These are phyloP conservation scores for Drosophila histrio DNA, from an alignment of 2,888 invertebrate genomes.

Conservation along the genomic window DNA sequence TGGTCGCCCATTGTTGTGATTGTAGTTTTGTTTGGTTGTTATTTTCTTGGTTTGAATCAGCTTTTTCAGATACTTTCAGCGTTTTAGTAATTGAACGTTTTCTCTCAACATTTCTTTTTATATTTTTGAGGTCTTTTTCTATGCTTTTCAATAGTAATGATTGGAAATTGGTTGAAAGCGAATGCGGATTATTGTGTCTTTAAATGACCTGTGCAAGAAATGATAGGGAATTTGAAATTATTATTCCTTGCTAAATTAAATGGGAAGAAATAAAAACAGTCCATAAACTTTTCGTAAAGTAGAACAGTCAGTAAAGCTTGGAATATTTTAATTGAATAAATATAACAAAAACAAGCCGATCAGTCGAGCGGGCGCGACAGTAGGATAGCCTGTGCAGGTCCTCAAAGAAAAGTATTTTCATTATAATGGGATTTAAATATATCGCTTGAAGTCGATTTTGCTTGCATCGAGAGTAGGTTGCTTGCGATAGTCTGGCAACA, in stretches of 20 bases:
- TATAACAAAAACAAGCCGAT: too few relatives aligned
- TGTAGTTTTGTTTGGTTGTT: conserved; percentile 17
- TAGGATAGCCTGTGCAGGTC: too few relatives aligned
- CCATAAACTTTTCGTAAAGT: too few relatives aligned
- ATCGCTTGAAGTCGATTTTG: too few relatives aligned
- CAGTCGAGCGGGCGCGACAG: too few relatives aligned
- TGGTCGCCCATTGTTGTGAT: conserved; percentile 34
- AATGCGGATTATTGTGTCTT: conserved; percentile 1
- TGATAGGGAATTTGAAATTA: neutral
- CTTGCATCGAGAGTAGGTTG: too few relatives aligned
- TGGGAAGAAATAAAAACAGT: too few relatives aligned
- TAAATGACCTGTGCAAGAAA: neutral
- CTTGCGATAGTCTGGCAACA: too few relatives aligned
- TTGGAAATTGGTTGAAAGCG: conserved; percentile 29
- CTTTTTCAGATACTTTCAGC: conserved; percentile 28
- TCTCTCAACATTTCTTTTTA: neutral
- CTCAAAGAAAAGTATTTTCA: too few relatives aligned
- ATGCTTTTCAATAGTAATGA: conserved; percentile 27
- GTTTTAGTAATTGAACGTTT: conserved; percentile 51
- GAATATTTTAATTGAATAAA: too few relatives aligned
- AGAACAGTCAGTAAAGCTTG: too few relatives aligned
- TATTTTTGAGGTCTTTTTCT: conserved; percentile 9
- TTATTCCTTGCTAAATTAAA: neutral
- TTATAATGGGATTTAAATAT: too few relatives aligned
- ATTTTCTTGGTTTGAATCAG: conserved; percentile 17